A percentile compares a stretch with the other conserved stretches of the same genome.
Conservation (phyloP, 2,888 invertebrate genomes). For the Hirudinaria manillensis region DNA sequence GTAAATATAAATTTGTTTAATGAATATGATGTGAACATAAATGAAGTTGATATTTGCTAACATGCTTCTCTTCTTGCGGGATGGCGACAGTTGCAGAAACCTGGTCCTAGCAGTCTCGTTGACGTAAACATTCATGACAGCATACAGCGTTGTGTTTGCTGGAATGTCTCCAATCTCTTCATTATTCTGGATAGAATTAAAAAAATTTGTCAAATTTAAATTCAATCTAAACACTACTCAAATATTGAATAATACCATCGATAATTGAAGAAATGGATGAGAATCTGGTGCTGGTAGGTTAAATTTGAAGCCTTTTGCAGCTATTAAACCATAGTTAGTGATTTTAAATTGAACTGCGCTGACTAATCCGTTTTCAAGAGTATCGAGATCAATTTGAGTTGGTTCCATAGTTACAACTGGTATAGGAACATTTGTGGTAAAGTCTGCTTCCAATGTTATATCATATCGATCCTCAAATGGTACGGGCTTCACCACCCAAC, state of each 20-base stretch:
- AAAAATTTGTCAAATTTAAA: neutral
- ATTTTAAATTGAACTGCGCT: constrained; percentile 34
- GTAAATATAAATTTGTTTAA: neutral
- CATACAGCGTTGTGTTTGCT: constrained; percentile 38
- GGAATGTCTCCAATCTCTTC: constrained; percentile 36
- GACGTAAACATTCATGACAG: constrained; percentile 37
- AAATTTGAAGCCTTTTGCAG: constrained; percentile 41
- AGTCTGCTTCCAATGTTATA: constrained; percentile 42
- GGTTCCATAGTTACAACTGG: constrained; percentile 42
- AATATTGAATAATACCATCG: constrained; percentile 36
- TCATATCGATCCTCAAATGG: constrained; percentile 42
- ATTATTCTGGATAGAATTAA: neutral
- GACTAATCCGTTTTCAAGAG: constrained; percentile 32
- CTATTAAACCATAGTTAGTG: constrained; percentile 44
- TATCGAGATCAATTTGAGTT: constrained; percentile 31
- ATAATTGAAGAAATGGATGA: constrained; percentile 41
- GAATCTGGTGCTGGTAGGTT: constrained; percentile 35
- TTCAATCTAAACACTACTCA: no score
- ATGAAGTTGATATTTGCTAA: neutral
- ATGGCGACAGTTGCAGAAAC: constrained; percentile 7
- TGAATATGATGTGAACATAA: neutral
- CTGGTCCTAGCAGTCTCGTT: constrained; percentile 8
- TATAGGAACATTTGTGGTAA: constrained; percentile 44
- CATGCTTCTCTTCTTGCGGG: neutral
- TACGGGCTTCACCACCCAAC: constrained; percentile 42